Evolutionary conservation across 2,113 vertebrate genomes (phyloP), one percentile per base, ranked within the genome.

Genomic region (Rattus norvegicus): DNA sequence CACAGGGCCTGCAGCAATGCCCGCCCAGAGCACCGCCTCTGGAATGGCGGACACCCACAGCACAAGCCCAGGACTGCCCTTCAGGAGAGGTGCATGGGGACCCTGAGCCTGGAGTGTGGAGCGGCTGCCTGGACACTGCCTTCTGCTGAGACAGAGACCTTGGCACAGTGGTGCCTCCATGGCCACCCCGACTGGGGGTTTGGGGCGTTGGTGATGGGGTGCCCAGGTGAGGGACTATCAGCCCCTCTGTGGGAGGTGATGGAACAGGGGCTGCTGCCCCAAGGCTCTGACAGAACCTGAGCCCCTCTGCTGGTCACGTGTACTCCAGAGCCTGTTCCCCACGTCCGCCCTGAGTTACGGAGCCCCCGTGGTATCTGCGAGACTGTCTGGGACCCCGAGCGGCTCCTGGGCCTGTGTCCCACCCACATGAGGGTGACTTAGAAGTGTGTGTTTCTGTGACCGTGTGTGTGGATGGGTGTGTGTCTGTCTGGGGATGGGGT

Each of bases 1-100:
- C 85, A 85, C 63, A 90, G 95, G 95, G 92, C 92, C 90, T 43
- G 52, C 52, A 83, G 73, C 83, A 24, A 80, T 7, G 1, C 63
- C 89, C 85, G 8, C 0, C 83, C 61, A 0, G 6, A 76, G 5
- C 2, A 30, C 90, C 87, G 39, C 85, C 76, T 63, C 56, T 72
- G 83, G 67, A 80, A 30, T 1, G 0, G 75, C 75, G 1, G 1
- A 47, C 61, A 73, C 76, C 79, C 93, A 65, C 47, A 91, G 93
- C 96, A 96, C 93, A 94, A 93, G 84, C 69, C 7, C 24, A 54
- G 87, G 79, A 20, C 11, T 13, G 79, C 24, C 69, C 69, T 20
- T 4, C 67, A 7, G 33, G 33, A 26, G 72, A 69, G 43, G 26
- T 17, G 1, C 11, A 3, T 43, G 69, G 43, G 52, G 5, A 30